Evolutionary conservation across 2,797 vertebrate species (phyloP).

Genomic region (Sciaenops ocellatus): DNA sequence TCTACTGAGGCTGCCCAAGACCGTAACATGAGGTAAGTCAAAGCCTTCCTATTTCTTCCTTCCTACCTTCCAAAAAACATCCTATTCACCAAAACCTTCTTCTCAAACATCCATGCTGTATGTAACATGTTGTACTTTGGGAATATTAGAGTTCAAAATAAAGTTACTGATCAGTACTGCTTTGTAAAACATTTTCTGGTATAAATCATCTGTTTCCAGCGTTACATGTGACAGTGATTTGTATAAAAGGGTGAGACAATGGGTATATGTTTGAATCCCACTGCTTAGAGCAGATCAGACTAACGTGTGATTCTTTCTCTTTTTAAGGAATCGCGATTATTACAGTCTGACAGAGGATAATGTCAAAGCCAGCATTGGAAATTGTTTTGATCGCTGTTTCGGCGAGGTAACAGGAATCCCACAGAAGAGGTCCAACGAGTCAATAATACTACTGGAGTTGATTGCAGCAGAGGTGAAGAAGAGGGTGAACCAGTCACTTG

Average conservation of each 20-base stretch:
- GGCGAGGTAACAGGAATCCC: accelerated
- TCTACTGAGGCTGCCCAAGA: neutral
- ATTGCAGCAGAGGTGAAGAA: neutral
- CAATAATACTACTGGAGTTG: neutral
- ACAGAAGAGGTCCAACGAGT: accelerated
- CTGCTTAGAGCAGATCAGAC: no score
- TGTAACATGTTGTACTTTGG: no score
- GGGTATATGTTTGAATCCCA: no score
- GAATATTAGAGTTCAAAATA: no score
- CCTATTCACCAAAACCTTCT: no score
- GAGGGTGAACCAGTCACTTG: neutral
- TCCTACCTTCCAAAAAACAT: no score
- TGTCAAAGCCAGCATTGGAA: neutral
- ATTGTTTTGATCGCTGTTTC: neutral
- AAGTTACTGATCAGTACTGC: no score
- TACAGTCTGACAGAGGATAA: neutral
- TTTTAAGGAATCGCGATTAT: neutral
- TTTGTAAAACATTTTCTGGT: neutral
- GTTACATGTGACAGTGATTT: no score
- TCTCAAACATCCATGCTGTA: no score
- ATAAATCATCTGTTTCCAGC: no score
- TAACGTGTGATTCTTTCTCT: neutral
- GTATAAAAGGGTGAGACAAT: no score
- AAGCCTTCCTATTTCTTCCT: neutral
- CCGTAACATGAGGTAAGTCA: neutral